Evolutionary conservation across 2,113 vertebrate genomes (phyloP).

Genomic region (Brevimyrus niger): DNA sequence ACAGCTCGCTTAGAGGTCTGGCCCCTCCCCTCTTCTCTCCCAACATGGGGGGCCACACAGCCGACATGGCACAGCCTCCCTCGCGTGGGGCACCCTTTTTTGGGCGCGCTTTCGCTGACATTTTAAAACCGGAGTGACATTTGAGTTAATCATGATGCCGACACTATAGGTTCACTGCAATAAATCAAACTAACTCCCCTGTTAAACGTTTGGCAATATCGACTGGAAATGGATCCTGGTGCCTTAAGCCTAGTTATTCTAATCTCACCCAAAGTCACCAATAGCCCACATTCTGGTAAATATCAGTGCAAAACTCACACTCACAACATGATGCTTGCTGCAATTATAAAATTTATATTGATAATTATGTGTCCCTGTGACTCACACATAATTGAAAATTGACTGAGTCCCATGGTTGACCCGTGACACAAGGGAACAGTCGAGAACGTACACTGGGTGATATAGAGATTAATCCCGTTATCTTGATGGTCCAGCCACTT

Average conservation of each 20-base stretch:
- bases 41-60: background rate
- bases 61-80: background rate
- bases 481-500: background rate
- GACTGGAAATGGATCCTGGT: background rate
- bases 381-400: background rate
- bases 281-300: background rate
- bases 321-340: background rate
- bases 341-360: background rate
- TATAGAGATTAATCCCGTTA: background rate
- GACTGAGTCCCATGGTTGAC: background rate
- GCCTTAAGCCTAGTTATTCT: background rate
- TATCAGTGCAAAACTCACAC: background rate
- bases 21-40: background rate
- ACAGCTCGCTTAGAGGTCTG: background rate
- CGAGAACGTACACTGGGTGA: background rate
- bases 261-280: background rate
- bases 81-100: background rate
- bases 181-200: slow-evolving; percentile 8
- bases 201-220: background rate
- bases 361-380: background rate
- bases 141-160: slow-evolving; percentile 1
- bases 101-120: background rate
- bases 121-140: background rate
- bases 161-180: background rate
- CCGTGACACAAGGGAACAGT: background rate